Base-by-base conservation (phyloP, 2,113 vertebrate genomes). In the Lanius collurio region DNA sequence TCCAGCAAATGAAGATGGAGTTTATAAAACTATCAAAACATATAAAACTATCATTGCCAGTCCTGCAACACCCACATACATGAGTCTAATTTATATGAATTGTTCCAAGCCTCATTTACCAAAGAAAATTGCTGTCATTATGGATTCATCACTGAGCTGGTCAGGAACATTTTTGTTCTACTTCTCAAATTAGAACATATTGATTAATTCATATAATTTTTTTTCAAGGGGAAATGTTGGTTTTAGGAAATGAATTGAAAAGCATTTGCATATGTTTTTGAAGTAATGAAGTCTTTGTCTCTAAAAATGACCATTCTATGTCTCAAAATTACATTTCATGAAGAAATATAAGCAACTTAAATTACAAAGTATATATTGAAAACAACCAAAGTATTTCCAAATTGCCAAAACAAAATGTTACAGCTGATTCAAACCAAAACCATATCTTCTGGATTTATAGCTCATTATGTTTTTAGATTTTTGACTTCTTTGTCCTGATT, bases 381-480 rank as follows among this genome's bases (percentile, higher is more conserved):
- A 95, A 55, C 50, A 83, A 95, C 21, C 23, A 70, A 91, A 93
- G 73, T 14, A 15, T 76, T 89, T 93, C 65, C 70, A 95, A 94
- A 94, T 85, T 69, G n/a, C 53, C 77, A 93, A 87, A 96, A 73
- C 63, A 85, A 91, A 89, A 93, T 26, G 30, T 80, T 93, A 79
- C 53, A 70, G 63, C 42, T 88, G 70, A 95, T 83, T 67, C 69
- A 84, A 95, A 95, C 70, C 69, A 78, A 96, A 93, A 33, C 64
- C 56, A 4, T 90, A 86, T 52, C 80, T 92, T 89, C 60, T 63
- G 76, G 74, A 93, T 93, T 94, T 92, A 94, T 65, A 68, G 64
- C 20, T 64, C 80, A 92, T 59, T 76, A 87, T 84, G 89, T n/a
- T 97, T 94, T 95, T 78, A 97, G 74, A 53, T 95, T 97, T 90